Percentiles rank a stretch among this genome's conserved stretches.
These are phyloP conservation scores for Sylvilagus bachmani DNA, from an alignment of 2,113 vertebrate genomes.

Conservation along the genomic window DNA sequence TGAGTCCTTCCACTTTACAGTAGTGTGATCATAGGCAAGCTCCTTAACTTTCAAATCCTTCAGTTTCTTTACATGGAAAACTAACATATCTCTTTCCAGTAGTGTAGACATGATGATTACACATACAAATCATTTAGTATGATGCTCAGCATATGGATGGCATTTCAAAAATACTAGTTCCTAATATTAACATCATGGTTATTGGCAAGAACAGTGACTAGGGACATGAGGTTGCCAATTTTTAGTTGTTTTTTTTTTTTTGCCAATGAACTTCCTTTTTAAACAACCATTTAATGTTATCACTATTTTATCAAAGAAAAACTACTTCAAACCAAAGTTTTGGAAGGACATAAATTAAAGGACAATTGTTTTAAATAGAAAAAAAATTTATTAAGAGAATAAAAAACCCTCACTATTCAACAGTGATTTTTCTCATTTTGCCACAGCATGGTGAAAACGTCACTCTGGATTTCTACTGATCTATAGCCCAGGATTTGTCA, in stretches of 20 bases:
- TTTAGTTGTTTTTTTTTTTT: conserved; percentile 26
- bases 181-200: neutral
- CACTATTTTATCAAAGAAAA: conserved; percentile 27
- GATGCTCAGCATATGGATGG: neutral
- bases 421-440: conserved; percentile 48
- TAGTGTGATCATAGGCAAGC: neutral
- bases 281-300: neutral
- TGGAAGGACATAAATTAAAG: conserved; percentile 18
- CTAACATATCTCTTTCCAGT: neutral
- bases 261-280: neutral
- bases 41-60: neutral
- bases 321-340: conserved; percentile 19
- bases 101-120: neutral
- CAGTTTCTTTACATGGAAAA: neutral
- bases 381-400: neutral
- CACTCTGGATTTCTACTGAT: neutral
- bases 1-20: neutral
- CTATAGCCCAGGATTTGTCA: neutral
- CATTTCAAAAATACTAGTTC: neutral
- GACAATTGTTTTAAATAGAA: neutral
- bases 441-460: neutral
- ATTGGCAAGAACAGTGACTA: neutral
- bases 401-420: neutral
- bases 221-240: neutral
- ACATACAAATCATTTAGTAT: neutral